Base-by-base conservation (phyloP, 30 jellyfish, hydroid and myxozoan species). In the Rhopilema esculentum region DNA sequence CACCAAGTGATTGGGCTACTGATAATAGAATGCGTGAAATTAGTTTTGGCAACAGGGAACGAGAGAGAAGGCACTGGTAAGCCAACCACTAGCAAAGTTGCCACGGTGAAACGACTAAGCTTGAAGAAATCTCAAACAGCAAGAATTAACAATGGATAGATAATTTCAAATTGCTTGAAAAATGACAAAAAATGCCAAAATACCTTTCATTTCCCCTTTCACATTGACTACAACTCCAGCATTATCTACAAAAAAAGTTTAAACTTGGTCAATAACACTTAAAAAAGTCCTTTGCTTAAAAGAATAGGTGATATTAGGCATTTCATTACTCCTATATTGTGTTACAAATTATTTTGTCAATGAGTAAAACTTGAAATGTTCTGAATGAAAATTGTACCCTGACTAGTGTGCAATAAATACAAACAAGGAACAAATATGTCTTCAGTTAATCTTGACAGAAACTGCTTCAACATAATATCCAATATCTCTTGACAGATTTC, bases 161-260 rank as follows among this genome's bases (percentile, higher is more conserved):
- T 40, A 40, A 40, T 40, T 40, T 40, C 6, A 12, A 40, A 40
- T 2, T 40, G 57, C n/a, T n/a, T 19, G 24, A 7, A 12, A 7
- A 20, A 67, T 4, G 2, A 2, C 78, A 67, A 67, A 67, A 20
- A 67, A 6, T 19, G 29, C 72, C 66, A 79, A 84, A 80, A 25
- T 64, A 94, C 99, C 99, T 91, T 91, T 96, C 98, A 96, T 91
- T 80, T 96, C 99, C 20, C 98, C 98, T 84, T 96, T 96, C 40
- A 88, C 94, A 66, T 89, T 88, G 66, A 96, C 98, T 74, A 96
- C 91, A 20, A 96, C 99, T 21, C 99, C 99, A 68, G 99, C 99
- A 87, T 96, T 96, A 80, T 96, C 99, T 94, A 62, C 15, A 84
- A 72, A 0, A 48, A 26, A 40, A 40, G 21, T 24, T 23, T 24